Base-by-base conservation (phyloP, 2,113 vertebrate species). In the Thalassarche chlororhynchos region DNA sequence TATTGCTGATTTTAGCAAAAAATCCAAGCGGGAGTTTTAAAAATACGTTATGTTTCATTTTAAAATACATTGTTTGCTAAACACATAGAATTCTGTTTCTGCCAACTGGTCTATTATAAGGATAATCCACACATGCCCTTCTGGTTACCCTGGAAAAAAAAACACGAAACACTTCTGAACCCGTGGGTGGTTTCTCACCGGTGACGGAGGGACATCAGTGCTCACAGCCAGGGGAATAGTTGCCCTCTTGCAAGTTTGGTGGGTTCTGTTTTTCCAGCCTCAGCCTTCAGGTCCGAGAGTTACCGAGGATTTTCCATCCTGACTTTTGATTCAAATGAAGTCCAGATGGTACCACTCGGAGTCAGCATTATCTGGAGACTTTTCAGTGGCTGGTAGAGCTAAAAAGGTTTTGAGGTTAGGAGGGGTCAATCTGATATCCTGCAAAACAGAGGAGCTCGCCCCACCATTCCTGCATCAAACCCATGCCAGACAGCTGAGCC, bases 41-140 rank as follows among this genome's bases (percentile, higher is more conserved):
- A 76, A 97, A 96, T 38, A 96, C 69, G 62, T 87, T 86, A 74
- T 61, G 15, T 90, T 96, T 97, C 52, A 97, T 97, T 98, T 98
- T 83, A 98, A 98, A 98, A 96, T 93, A 92, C 80, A 83, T 81
- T 94, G 89, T 97, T 97, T 97, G 95, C 91, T 98, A 95, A 98
- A 98, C 90, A 95, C 86, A 97, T 83, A 66, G 61, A 96, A 92
- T 92, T 97, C 96, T 91, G 77, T 88, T 97, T 97, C 96, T 97
- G 96, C 90, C 93, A 97, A 81, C 66, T 60, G 55, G 79, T 95
- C 93, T 97, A 72, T 97, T 89, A 92, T 87, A 92, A 97, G 78
- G 92, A 94, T 94, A 92, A 72, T 95, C 80, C 79, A 96, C 79
- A 94, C 70, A 92, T 84, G 86, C 71, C 62, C 96, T 92, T 92